A percentile compares a stretch with the other conserved stretches of the same genome.
Evolutionary conservation across 92 coral and sea anemone species (phyloP).

Genomic region (Zoanthus sansibaricus): DNA sequence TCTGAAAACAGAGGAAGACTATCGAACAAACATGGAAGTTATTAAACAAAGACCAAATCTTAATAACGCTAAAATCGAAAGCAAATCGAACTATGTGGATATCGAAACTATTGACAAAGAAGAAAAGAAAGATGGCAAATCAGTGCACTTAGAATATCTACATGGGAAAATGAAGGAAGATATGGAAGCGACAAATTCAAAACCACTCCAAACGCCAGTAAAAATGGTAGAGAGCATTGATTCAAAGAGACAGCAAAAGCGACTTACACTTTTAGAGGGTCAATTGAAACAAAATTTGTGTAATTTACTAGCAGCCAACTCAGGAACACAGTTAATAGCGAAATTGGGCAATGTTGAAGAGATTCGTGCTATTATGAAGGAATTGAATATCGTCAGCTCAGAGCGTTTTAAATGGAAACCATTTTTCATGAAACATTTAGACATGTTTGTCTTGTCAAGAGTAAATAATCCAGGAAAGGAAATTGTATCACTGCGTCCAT

Average conservation of each 20-base stretch:
- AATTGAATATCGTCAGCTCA: neutral
- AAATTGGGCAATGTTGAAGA: neutral
- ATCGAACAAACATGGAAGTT: too few relatives aligned
- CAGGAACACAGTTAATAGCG: neutral
- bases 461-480: neutral
- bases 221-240: too few relatives aligned
- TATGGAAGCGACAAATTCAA: too few relatives aligned
- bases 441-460: conserved; percentile 16
- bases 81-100: too few relatives aligned
- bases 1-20: too few relatives aligned
- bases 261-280: neutral
- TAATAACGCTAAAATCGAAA: too few relatives aligned
- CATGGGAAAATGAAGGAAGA: too few relatives aligned
- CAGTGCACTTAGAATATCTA: too few relatives aligned
- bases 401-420: conserved; percentile 16
- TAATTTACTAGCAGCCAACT: neutral
- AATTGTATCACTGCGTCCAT: neutral
- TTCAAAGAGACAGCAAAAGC: neutral
- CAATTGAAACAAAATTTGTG: neutral
- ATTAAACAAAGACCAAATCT: too few relatives aligned
- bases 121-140: too few relatives aligned
- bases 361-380: conserved; percentile 1
- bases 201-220: too few relatives aligned
- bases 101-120: too few relatives aligned
- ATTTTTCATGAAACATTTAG: conserved; percentile 7